Evolutionary conservation across 1,140 invertebrate genomes (phyloP).

Genomic region (Batillaria attramentaria): DNA sequence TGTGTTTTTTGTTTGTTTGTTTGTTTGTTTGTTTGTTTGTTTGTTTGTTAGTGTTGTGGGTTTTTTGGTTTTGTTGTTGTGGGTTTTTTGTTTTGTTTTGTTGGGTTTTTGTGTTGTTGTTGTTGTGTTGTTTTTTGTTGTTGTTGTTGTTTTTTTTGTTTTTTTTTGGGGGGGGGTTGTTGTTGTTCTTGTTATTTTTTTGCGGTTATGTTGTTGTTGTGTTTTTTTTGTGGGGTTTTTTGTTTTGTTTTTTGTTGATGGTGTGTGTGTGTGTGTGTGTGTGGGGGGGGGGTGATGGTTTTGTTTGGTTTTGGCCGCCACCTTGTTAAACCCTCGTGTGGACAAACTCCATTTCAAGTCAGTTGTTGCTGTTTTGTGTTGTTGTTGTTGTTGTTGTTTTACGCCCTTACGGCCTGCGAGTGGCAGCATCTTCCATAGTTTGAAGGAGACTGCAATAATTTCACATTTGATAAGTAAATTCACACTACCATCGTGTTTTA

Average conservation of each 20-base stretch:
- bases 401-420: not conserved
- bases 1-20: not conserved
- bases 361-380: not conserved
- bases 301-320: not conserved
- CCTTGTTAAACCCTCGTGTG: no score
- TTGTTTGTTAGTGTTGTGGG: not conserved
- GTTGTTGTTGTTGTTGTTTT: not conserved
- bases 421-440: not conserved
- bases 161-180: not conserved
- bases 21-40: not conserved
- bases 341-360: no score
- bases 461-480: not conserved
- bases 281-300: not conserved
- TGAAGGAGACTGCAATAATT: not conserved
- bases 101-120: not conserved
- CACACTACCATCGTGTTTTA: not conserved
- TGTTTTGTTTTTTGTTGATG: not conserved
- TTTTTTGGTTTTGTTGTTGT: no score
- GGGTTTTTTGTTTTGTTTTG: not conserved
- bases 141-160: no score
- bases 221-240: not conserved
- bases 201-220: no score
- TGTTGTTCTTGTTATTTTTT: not conserved
- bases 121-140: not conserved
- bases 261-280: not conserved